Percentiles rank a stretch among this genome's conserved stretches.
These are phyloP conservation scores for Clinocottus analis DNA, from an alignment of 2,113 vertebrate genomes.

Conservation along the genomic window DNA sequence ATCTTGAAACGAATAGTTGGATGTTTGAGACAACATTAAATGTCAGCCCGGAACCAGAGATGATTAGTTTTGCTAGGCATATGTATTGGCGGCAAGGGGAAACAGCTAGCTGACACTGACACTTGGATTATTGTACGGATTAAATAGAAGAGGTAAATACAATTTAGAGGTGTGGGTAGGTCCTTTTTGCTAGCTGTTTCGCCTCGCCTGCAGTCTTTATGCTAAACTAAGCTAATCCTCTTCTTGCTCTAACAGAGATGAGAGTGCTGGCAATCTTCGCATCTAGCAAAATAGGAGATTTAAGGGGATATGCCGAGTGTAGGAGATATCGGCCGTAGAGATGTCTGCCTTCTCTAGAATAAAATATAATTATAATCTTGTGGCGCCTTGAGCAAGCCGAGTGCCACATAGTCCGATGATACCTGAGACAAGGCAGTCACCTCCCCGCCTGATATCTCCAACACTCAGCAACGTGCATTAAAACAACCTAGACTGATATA, in stretches of 20 bases:
- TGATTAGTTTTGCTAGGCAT: background rate
- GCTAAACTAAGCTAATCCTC: no score
- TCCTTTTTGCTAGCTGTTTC: background rate
- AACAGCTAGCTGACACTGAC: background rate
- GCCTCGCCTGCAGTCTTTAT: no score
- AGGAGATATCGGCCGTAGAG: no score
- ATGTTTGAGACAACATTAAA: background rate
- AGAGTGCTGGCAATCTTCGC: no score
- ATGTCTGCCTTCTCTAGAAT: no score
- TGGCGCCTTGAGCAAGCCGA: no score
- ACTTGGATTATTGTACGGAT: background rate
- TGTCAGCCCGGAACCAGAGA: background rate
- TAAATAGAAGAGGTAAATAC: background rate
- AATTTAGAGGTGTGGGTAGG: background rate
- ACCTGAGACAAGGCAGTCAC: background rate
- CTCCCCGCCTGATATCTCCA: background rate
- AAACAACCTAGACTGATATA: background rate
- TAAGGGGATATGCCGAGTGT: no score
- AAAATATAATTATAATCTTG: no score
- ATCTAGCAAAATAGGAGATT: no score
- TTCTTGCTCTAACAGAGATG: no score
- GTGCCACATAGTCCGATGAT: background rate
- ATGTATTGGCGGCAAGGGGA: background rate
- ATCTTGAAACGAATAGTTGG: background rate
- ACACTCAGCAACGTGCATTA: background rate